Evolutionary conservation across 2,113 vertebrate genomes (phyloP).

Genomic region (Riparia riparia): DNA sequence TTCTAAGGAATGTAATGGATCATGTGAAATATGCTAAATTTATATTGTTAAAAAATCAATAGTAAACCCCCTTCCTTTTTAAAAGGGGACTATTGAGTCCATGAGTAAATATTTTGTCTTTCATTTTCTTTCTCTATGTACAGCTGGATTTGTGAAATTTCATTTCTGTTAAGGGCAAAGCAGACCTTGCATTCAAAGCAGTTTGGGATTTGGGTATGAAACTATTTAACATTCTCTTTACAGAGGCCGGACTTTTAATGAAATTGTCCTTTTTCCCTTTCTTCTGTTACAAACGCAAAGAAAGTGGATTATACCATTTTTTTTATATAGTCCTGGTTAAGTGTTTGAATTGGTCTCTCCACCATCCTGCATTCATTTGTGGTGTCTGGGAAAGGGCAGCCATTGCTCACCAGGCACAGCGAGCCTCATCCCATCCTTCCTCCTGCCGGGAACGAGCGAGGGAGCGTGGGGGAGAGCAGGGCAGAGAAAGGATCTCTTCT

Average conservation of each 20-base stretch:
- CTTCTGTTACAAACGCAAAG: slow-evolving; percentile 60
- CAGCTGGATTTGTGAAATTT: slow-evolving; percentile 74
- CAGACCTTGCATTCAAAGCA: slow-evolving; percentile 76
- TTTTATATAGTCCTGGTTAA: slow-evolving; percentile 8
- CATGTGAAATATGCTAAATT: slow-evolving; percentile 78
- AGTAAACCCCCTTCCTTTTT: slow-evolving; percentile 53
- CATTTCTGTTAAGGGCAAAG: slow-evolving; percentile 70
- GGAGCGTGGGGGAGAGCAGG: background rate
- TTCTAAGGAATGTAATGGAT: slow-evolving; percentile 75
- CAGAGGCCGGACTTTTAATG: slow-evolving; percentile 59
- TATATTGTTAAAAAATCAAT: slow-evolving; percentile 74
- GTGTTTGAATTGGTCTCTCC: slow-evolving; percentile 49
- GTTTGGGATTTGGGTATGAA: slow-evolving; percentile 56
- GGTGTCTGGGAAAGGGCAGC: slow-evolving; percentile 62
- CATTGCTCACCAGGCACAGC: slow-evolving; percentile 49
- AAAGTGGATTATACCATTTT: slow-evolving; percentile 33
- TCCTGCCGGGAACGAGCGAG: background rate
- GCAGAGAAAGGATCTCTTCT: background rate
- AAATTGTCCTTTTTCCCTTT: slow-evolving; percentile 64
- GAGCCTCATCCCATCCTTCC: slow-evolving; percentile 52
- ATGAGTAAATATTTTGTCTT: slow-evolving; percentile 65
- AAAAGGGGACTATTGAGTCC: slow-evolving; percentile 24
- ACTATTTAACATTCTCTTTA: slow-evolving; percentile 74
- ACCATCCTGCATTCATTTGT: slow-evolving; percentile 59
- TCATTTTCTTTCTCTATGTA: slow-evolving; percentile 18